Conservation (phyloP, 1,140 invertebrate genomes). For the Pogonognathellus flavescens region DNA sequence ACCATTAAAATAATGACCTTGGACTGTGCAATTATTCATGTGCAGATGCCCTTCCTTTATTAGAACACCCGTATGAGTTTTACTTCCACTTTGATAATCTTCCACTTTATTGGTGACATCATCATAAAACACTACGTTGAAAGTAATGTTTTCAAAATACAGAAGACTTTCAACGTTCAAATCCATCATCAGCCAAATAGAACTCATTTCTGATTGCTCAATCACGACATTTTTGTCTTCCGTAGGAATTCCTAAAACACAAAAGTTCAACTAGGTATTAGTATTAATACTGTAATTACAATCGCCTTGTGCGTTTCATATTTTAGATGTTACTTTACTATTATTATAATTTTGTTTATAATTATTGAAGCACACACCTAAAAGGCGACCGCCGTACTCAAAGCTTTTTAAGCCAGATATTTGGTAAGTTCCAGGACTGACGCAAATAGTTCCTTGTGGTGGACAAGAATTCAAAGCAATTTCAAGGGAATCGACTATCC, state of each 20-base stretch:
- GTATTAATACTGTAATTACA: too few species aligned
- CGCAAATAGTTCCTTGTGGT: background rate
- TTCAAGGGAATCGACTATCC: background rate
- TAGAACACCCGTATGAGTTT: background rate
- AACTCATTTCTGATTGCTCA: constrained; percentile 22
- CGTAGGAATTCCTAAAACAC: background rate
- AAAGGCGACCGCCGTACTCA: background rate
- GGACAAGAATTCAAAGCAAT: background rate
- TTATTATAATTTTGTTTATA: too few species aligned
- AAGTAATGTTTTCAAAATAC: constrained; percentile 36
- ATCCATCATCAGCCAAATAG: constrained; percentile 38
- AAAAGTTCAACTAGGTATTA: too few species aligned
- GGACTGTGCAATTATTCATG: constrained; percentile 3
- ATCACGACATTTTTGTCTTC: background rate
- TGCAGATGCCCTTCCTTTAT: constrained; percentile 1
- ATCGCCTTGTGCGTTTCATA: too few species aligned
- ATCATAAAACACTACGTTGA: constrained; percentile 9
- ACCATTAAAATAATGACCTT: background rate
- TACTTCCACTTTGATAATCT: background rate
- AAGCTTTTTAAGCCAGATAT: constrained; percentile 4
- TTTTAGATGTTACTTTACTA: too few species aligned
- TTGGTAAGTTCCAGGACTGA: constrained; percentile 16
- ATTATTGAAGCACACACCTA: background rate
- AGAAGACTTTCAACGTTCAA: background rate
- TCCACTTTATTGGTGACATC: background rate